Conservation (phyloP, 2,888 invertebrate species). For the Agrilus mali region DNA sequence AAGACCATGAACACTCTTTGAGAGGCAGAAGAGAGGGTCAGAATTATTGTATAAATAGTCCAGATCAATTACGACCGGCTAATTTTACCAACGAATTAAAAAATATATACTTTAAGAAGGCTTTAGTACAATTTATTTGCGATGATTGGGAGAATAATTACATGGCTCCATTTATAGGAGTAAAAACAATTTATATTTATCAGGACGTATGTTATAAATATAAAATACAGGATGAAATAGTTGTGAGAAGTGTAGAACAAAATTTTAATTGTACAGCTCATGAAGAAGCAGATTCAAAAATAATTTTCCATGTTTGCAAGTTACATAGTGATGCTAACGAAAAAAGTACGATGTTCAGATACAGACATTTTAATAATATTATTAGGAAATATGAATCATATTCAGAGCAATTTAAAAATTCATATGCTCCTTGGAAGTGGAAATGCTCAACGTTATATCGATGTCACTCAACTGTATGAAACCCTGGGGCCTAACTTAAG, state of each 20-base stretch:
- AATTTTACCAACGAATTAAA: slow-evolving; percentile 13
- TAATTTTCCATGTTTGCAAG: too few relatives aligned
- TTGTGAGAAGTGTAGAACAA: neutral
- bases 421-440: slow-evolving; percentile 13
- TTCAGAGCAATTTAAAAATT: slow-evolving; percentile 5
- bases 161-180: slow-evolving; percentile 10
- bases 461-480: too few relatives aligned
- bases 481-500: too few relatives aligned
- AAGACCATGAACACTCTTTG: slow-evolving; percentile 14
- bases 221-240: slow-evolving; percentile 2
- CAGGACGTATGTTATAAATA: slow-evolving; percentile 4
- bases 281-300: slow-evolving; percentile 6
- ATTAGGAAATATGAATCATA: too few relatives aligned
- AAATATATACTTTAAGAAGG: slow-evolving; percentile 9
- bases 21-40: slow-evolving; percentile 2
- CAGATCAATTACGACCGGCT: slow-evolving; percentile 11
- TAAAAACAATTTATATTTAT: slow-evolving; percentile 13
- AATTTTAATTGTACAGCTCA: neutral
- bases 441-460: slow-evolving; percentile 5
- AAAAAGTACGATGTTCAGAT: too few relatives aligned
- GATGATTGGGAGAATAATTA: slow-evolving; percentile 11
- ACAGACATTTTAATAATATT: too few relatives aligned
- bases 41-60: slow-evolving; percentile 10
- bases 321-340: too few relatives aligned
- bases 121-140: slow-evolving; percentile 10